Base-by-base conservation (phyloP, 2,113 vertebrate genomes). In the Antennarius striatus region DNA sequence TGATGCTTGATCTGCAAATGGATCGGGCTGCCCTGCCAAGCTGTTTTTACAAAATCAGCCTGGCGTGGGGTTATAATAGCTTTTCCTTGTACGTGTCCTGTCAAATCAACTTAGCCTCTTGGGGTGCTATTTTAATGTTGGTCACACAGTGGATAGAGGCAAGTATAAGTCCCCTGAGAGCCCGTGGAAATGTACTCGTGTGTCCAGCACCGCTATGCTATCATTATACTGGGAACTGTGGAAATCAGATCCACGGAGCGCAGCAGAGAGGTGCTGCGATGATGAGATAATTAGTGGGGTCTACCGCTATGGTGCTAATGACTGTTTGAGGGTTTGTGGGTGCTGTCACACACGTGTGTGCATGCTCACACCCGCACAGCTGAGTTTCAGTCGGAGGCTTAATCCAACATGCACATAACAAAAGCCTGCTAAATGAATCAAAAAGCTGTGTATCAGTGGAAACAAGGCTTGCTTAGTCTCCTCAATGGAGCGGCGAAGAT, bases 1-100 rank as follows among this genome's bases (percentile, higher is more conserved):
- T 59, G 65, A 43, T 17, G 56, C 71, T 68, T 77, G 80, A 84
- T 86, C 80, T 87, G 82, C 73, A 87, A 86, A 90, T 83, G 81
- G 63, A 88, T 85, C 52, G 46, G 62, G 81, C 71, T 80, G 75
- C 79, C 80, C 65, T 67, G 61, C 30, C 54, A 48, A 72, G 82
- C 67, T 55, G n/a, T 84, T 80, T 81, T 82, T 63, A 71, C 81
- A 63, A 78, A 80, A 80, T 82, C 73, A 77, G 75, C 73, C 71
- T 76, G 69, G 74, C 77, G 60, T 72, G 75, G 68, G 62, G 49
- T 85, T 75, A 79, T 91, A 90, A 89, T 87, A 83, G 86, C 83
- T 86, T 91, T 91, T 85, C 65, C 84, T 80, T 88, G 91, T 90
- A 85, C 66, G 68, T 81, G 86, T 83, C 85, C 82, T 81, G 85